Evolutionary conservation across 2,113 vertebrate genomes (phyloP).

Genomic region (Mormyrus iriodes): DNA sequence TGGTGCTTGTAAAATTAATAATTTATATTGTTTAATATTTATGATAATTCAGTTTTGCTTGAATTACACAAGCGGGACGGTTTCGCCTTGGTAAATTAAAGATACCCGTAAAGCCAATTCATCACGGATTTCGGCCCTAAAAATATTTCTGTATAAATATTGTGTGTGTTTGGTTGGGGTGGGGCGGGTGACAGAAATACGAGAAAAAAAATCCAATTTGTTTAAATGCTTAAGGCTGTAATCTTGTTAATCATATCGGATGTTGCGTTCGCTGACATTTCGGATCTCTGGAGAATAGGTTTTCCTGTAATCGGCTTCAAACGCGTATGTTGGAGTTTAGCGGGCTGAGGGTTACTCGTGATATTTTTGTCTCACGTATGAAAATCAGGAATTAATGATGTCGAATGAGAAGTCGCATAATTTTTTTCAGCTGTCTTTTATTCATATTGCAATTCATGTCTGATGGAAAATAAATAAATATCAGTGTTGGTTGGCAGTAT

Average conservation of each 20-base stretch:
- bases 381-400: neutral
- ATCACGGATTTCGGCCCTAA: neutral
- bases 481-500: neutral
- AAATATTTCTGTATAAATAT: neutral
- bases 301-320: neutral
- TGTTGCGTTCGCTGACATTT: slow-evolving; percentile 9
- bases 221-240: neutral
- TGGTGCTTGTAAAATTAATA: neutral
- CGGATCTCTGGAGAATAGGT: neutral
- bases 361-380: slow-evolving; percentile 10
- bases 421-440: neutral
- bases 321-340: neutral
- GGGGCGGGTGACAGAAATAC: neutral
- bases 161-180: neutral
- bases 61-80: neutral
- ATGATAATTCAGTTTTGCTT: neutral
- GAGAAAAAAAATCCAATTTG: neutral
- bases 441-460: neutral
- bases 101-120: neutral
- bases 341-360: neutral
- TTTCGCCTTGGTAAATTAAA: neutral
- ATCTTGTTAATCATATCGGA: slow-evolving; percentile 6
- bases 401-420: neutral
- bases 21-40: neutral
- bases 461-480: neutral